Base-by-base conservation (phyloP, 2,888 invertebrate species). In the Myopa tessellatipennis region DNA sequence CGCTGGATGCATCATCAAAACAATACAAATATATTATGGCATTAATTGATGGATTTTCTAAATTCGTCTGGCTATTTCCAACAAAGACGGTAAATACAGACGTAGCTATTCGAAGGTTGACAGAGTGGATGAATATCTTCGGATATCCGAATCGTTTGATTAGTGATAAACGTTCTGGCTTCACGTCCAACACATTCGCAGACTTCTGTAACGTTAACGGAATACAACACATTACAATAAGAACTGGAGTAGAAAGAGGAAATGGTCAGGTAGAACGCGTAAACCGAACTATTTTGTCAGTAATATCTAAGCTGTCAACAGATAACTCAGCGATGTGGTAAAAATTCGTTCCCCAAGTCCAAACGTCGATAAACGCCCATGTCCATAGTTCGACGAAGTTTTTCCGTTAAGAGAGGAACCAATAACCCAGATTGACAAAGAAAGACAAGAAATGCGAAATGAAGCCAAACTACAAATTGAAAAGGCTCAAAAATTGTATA, bases 301-400 rank as follows among this genome's bases (percentile, higher is more conserved):
- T 79, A 4, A 36, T 77, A 18, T 16, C 77, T 26, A 74, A n/a
- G n/a, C n/a, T n/a, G n/a, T n/a, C n/a, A n/a, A n/a, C n/a, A n/a
- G n/a, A n/a, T n/a, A n/a, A n/a, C n/a, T n/a, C n/a, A n/a, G n/a
- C n/a, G n/a, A n/a, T n/a, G n/a, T n/a, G n/a, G n/a, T n/a, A n/a
- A n/a, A n/a, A n/a, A n/a, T n/a, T 71, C 69, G 84, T 34, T 52
- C 60, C 52, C 6, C 50, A 74, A n/a, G 78, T 87, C 85, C 76
- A 76, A 36, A 55, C 55, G 12, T 26, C 67, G 12, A 75, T 78
- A 26, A 76, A 70, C 26, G 40, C 61, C 6, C 18, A 40, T 60
- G 61, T 73, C 45, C 79, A 78, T 14, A 40, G 40, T 12, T 73
- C 77, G 12, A 79, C 73, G 40, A 76, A 76, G 40, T 50, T 38